Conservation (phyloP, 1,140 invertebrate genomes). For the Ceratina australensis region DNA sequence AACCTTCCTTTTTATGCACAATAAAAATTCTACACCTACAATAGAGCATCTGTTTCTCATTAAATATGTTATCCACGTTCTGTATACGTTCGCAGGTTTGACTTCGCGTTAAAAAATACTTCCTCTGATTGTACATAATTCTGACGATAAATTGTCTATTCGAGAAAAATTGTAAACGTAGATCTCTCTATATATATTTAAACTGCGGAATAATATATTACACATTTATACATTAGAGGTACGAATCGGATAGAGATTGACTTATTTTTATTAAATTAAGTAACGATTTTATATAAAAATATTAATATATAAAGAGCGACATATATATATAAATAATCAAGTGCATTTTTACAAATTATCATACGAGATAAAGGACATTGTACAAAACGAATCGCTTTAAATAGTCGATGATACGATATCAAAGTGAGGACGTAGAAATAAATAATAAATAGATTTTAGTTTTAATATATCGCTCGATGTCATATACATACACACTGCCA, state of each 20-base stretch:
- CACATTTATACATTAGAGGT: constrained; percentile 77
- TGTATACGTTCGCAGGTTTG: constrained; percentile 74
- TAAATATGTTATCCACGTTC: constrained; percentile 68
- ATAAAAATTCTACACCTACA: constrained; percentile 65
- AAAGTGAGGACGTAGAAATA: constrained; percentile 72
- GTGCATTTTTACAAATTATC: constrained; percentile 76
- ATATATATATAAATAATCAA: constrained; percentile 80
- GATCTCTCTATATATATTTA: constrained; percentile 39
- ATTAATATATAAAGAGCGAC: constrained; percentile 68
- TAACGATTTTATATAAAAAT: constrained; percentile 73
- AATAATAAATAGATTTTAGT: constrained; percentile 77
- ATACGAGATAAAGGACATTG: constrained; percentile 67
- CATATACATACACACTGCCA: constrained; percentile 67
- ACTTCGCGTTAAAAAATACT: constrained; percentile 73
- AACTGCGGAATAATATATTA: constrained; percentile 69
- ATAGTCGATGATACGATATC: constrained; percentile 65
- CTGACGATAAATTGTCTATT: constrained; percentile 56
- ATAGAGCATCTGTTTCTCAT: constrained; percentile 60
- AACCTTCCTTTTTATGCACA: constrained; percentile 66
- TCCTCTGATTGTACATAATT: constrained; percentile 73
- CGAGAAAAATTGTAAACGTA: constrained; percentile 56
- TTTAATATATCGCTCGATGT: constrained; percentile 68
- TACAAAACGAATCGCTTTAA: constrained; percentile 74
- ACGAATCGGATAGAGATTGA: constrained; percentile 70
- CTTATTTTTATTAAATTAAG: constrained; percentile 76